Evolutionary conservation across 2,113 vertebrate species (phyloP).

Genomic region (Psilopsiagon aurifrons): DNA sequence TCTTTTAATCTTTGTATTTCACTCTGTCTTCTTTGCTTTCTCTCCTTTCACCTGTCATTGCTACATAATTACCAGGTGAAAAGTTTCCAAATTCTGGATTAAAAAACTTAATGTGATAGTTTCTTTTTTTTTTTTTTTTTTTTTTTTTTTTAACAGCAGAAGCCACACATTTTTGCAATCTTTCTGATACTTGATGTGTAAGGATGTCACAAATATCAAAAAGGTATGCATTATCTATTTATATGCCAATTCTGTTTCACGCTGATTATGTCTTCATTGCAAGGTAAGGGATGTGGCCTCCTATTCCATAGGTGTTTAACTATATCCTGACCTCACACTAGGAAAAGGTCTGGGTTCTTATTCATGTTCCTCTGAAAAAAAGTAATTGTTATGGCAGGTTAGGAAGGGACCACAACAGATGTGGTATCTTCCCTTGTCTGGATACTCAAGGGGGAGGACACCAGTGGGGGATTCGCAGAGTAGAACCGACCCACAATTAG

Average conservation of each 20-base stretch:
- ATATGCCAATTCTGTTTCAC: neutral
- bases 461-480: neutral
- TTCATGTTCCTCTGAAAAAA: neutral
- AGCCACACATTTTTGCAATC: neutral
- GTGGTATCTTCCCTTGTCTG: neutral
- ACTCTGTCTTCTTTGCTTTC: neutral
- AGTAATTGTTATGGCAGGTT: neutral
- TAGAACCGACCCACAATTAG: neutral
- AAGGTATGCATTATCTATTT: neutral
- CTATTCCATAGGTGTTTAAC: neutral
- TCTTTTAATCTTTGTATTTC: constrained; percentile 26
- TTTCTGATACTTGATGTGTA: neutral
- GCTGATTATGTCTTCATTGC: neutral
- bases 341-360: neutral
- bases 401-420: neutral
- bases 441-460: neutral
- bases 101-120: neutral
- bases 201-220: neutral
- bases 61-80: neutral
- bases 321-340: neutral
- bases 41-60: neutral
- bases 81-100: neutral
- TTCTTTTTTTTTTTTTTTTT: neutral
- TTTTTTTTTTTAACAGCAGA: neutral
- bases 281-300: neutral